A percentile compares a stretch with the other conserved stretches of the same genome.
Conservation (phyloP, 1,140 invertebrate species). For the Stegodyphus mimosarum region DNA sequence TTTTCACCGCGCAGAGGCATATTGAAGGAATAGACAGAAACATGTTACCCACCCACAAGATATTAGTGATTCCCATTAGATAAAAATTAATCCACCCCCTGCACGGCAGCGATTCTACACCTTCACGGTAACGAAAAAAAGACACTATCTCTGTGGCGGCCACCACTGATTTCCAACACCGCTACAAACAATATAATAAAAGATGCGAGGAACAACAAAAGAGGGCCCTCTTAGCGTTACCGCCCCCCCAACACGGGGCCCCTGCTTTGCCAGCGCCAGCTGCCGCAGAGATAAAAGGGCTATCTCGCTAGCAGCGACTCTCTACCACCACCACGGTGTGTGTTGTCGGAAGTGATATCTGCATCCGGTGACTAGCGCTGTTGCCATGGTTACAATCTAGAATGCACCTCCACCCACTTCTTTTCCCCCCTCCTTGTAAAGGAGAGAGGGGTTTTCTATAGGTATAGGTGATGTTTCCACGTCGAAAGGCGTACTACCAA, state of each 20-base stretch:
- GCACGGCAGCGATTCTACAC: neutral
- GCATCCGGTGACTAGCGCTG: slow-evolving; percentile 49
- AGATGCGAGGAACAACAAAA: neutral
- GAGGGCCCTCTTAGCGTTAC: neutral
- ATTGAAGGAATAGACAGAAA: too few species aligned
- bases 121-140: too few species aligned
- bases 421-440: neutral
- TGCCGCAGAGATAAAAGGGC: slow-evolving; percentile 20
- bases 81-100: slow-evolving; percentile 8
- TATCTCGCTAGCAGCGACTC: neutral
- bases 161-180: slow-evolving; percentile 24
- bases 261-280: neutral
- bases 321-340: neutral
- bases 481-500: too few species aligned
- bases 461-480: too few species aligned
- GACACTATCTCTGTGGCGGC: neutral
- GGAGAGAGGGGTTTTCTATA: too few species aligned
- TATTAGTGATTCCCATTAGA: neutral
- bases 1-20: too few species aligned
- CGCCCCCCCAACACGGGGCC: neutral
- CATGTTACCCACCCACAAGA: too few species aligned
- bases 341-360: slow-evolving; percentile 50
- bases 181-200: slow-evolving; percentile 44
- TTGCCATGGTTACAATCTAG: slow-evolving; percentile 45
- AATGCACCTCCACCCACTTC: neutral